Evolutionary conservation across 2,888 invertebrate genomes (phyloP).

Genomic region (Eudasyphora cyanicolor): DNA sequence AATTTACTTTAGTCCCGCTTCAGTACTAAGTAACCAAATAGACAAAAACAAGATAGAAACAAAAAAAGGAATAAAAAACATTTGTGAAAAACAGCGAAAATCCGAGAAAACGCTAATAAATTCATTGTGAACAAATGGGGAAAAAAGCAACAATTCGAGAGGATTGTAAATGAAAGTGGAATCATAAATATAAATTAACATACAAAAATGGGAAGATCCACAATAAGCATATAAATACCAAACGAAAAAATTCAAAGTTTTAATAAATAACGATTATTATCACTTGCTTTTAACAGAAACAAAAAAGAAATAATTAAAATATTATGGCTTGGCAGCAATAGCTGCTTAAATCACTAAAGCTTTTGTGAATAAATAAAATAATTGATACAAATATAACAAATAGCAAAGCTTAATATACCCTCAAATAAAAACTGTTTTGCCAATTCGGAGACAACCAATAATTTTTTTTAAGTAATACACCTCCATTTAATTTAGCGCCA

Average conservation of each 20-base stretch:
- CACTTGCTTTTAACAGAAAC: not conserved
- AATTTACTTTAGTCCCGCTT: constrained; percentile 15
- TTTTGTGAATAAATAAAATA: not conserved
- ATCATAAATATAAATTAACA: constrained; percentile 3
- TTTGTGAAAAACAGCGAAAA: not conserved
- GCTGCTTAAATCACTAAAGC: not conserved
- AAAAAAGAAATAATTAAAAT: not conserved
- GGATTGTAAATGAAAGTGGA: not conserved
- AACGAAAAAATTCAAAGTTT: not conserved
- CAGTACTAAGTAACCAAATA: constrained; percentile 55
- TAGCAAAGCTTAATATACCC: not conserved
- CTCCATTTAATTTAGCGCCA: constrained; percentile 37
- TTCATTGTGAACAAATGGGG: not conserved
- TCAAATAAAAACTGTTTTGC: not conserved
- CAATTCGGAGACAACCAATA: too few relatives aligned
- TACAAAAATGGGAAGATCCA: not conserved
- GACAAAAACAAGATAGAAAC: constrained; percentile 30
- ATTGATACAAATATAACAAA: not conserved
- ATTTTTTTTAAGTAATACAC: too few relatives aligned
- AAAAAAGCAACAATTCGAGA: not conserved
- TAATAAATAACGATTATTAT: not conserved
- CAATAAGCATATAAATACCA: not conserved
- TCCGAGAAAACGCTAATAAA: not conserved
- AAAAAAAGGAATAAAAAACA: too few relatives aligned
- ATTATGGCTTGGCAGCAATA: not conserved